Percentiles rank a stretch among this genome's conserved stretches.
These are phyloP conservation scores for Hoplodrina blanda DNA, from an alignment of 2,888 invertebrate genomes.

Conservation along the genomic window DNA sequence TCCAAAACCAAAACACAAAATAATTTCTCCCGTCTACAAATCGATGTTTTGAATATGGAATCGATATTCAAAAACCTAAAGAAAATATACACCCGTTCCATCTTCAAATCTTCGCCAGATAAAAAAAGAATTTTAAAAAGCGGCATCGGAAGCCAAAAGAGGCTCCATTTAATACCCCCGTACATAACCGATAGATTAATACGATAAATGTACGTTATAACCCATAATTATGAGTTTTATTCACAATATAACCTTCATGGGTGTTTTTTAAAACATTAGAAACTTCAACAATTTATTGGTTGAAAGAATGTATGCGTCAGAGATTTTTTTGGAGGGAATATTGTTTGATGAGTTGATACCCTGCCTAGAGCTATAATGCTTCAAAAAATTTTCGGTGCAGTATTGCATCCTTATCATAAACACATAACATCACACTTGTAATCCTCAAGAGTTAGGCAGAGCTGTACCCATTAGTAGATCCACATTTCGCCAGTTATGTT, in stretches of 20 bases:
- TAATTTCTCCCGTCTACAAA: too few relatives aligned
- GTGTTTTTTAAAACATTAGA: conserved; percentile 62
- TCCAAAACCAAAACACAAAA: too few relatives aligned
- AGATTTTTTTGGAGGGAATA: background rate
- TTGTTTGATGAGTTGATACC: conserved; percentile 10
- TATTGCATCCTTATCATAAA: too few relatives aligned
- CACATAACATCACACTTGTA: too few relatives aligned
- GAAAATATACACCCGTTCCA: background rate
- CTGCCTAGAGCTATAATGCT: background rate
- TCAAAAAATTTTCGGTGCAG: too few relatives aligned
- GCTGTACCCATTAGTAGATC: too few relatives aligned
- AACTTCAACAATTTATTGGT: conserved; percentile 54
- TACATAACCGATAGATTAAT: conserved; percentile 82
- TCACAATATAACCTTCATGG: conserved; percentile 70
- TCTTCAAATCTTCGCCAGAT: conserved; percentile 31
- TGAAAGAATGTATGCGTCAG: conserved; percentile 54
- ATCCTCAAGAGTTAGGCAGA: too few relatives aligned
- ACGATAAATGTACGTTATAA: conserved; percentile 80
- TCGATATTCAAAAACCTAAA: background rate
- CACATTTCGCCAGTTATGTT: too few relatives aligned
- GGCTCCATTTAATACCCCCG: conserved; percentile 64
- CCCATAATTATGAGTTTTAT: conserved; percentile 83
- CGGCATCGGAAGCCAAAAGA: conserved; percentile 72
- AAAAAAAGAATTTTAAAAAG: conserved; percentile 46
- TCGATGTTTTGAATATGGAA: too few relatives aligned